These are phyloP conservation scores for Lepus timidus DNA, from an alignment of 2,113 vertebrate species.

Conservation along the genomic window DNA sequence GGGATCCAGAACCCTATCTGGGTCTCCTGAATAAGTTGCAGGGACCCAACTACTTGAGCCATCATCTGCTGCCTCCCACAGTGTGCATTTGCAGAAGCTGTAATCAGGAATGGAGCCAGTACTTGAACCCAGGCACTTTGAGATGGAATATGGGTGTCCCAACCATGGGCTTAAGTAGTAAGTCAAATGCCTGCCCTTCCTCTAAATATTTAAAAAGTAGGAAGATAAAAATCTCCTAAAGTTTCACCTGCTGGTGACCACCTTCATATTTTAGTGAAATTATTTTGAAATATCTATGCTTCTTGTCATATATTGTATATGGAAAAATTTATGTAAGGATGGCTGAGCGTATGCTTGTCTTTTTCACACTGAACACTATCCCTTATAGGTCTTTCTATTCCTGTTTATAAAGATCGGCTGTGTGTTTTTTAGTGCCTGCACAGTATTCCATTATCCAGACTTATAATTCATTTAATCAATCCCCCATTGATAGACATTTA, in stretches of 20 bases:
- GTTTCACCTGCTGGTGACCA: neutral
- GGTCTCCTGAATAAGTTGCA: too few relatives aligned
- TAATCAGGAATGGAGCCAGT: too few relatives aligned
- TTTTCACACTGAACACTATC: neutral
- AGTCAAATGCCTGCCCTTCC: too few relatives aligned
- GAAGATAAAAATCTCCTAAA: neutral
- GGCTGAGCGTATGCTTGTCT: neutral
- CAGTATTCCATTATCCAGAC: conserved; percentile 40
- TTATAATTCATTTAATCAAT: conserved; percentile 66
- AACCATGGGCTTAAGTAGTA: too few relatives aligned
- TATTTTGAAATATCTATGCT: neutral
- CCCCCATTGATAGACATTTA: conserved; percentile 59
- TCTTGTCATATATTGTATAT: neutral
- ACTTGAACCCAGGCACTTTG: too few relatives aligned
- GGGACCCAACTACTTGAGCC: too few relatives aligned
- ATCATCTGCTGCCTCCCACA: too few relatives aligned
- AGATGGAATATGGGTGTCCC: too few relatives aligned
- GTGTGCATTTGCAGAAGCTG: too few relatives aligned
- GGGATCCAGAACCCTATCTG: too few relatives aligned
- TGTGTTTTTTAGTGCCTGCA: conserved; percentile 23
- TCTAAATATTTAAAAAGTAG: neutral
- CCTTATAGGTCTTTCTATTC: neutral
- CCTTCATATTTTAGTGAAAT: conserved; percentile 29
- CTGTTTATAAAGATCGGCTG: conserved; percentile 54
- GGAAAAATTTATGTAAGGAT: neutral